Base-by-base conservation (phyloP, 2,113 vertebrate species). In the Heterotilapia buettikoferi region DNA sequence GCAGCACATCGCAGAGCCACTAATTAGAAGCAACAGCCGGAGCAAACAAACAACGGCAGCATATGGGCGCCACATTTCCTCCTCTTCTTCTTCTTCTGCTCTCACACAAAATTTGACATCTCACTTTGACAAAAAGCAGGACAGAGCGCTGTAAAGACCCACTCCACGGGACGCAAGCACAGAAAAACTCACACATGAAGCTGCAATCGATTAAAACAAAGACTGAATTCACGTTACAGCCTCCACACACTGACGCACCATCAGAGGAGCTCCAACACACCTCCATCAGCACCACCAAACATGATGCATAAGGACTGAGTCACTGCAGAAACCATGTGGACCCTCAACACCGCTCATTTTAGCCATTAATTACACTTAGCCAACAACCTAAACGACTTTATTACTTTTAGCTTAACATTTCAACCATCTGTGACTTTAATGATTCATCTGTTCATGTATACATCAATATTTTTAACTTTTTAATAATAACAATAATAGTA, bases 11-110 rank as follows among this genome's bases (percentile, higher is more conserved):
- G 82, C 86, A 54, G 84, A 54, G 50, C 68, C 50, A 45, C 92
- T 94, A 94, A 95, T 94, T 90, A 92, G 89, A 92, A 93, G 89
- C 94, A 93, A 90, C 89, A 90, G 88, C 76, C 56, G 38, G 68
- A 83, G 84, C 85, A 92, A 92, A 92, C 89, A 93, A 94, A 93
- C 93, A 93, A 61, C 89, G 36, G 83, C 85, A 86, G 66, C 94
- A 96, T 90, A 92, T 94, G 93, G 93, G 47, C 14, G 91, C 89
- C 94, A 94, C 86, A 90, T 92, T 94, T 88, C 80, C 83, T 87
- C 80, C 36, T 56, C 71, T 13, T 76, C 40, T 85, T 73, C 24
- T 85, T 86, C 87, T 71, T 6, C 24, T 82, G 24, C 80, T 83
- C 83, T 80, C 80, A 24, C 40, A 26, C 56, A 31, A 61, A 81